Evolutionary conservation across 2,888 invertebrate genomes (phyloP).

Genomic region (Liopterus haemorrhoidalis): DNA sequence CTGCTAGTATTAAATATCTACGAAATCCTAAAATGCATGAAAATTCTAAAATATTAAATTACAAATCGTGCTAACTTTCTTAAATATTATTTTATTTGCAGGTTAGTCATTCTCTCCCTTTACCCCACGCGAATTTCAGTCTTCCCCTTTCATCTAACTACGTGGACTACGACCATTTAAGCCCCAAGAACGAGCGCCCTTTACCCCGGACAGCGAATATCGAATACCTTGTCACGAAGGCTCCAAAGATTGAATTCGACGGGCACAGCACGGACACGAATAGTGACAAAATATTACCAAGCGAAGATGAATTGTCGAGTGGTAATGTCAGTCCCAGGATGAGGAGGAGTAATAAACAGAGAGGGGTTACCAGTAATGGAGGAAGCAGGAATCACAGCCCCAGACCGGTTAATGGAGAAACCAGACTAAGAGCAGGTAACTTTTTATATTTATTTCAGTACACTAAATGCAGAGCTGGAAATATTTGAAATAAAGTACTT

Average conservation of each 20-base stretch:
- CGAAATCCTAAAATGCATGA: no score
- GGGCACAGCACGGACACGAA: conserved; percentile 50
- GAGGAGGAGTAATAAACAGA: conserved; percentile 47
- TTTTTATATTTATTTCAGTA: no score
- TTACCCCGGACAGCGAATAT: conserved; percentile 46
- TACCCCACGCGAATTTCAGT: conserved; percentile 44
- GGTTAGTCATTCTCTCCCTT: conserved; percentile 45
- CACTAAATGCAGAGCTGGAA: no score
- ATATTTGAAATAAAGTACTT: no score
- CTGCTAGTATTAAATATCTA: no score
- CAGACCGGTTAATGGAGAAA: conserved; percentile 52
- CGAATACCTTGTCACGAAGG: conserved; percentile 45
- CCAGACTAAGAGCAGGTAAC: conserved; percentile 49
- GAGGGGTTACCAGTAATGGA: conserved; percentile 43
- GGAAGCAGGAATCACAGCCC: conserved; percentile 58
- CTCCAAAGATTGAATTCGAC: conserved; percentile 43
- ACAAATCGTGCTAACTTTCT: no score
- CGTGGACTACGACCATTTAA: conserved; percentile 40
- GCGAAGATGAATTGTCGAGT: conserved; percentile 54
- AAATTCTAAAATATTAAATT: no score
- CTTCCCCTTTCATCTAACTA: conserved; percentile 44
- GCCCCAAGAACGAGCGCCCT: conserved; percentile 42
- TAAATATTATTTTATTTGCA: no score
- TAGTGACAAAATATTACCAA: conserved; percentile 44
- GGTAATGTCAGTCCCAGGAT: conserved; percentile 51